phyloP scores from a whole-genome alignment of 2,888 invertebrate species.

The Pseudococcus jackbeardsleyi region DNA sequence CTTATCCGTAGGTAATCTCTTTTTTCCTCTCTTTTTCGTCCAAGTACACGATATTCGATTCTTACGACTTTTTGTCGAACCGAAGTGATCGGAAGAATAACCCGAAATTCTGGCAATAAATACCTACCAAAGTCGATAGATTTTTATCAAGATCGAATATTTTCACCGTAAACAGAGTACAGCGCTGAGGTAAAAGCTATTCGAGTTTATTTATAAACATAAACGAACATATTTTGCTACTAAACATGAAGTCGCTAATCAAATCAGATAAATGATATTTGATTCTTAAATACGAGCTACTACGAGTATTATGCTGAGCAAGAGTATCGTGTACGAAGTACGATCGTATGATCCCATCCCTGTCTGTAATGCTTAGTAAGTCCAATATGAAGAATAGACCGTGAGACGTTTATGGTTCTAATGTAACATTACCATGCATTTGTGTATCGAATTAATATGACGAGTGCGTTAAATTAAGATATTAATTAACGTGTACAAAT shows the following conservation, averaged over 20 bases:
- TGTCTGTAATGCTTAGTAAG: background rate
- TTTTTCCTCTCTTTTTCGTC: background rate
- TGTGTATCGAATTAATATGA: background rate
- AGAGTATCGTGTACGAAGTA: background rate
- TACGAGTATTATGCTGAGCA: background rate
- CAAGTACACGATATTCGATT: conserved; percentile 38
- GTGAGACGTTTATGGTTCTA: background rate
- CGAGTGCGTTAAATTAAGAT: background rate
- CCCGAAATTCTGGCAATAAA: conserved; percentile 59
- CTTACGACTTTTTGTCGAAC: conserved; percentile 28
- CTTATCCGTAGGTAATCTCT: conserved; percentile 57
- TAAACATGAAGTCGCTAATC: background rate
- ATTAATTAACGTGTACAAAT: background rate
- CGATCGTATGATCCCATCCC: background rate
- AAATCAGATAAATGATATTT: conserved; percentile 32
- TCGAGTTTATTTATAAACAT: conserved; percentile 24
- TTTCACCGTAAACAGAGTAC: conserved; percentile 25
- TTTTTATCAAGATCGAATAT: conserved; percentile 57
- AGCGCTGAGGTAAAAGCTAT: background rate
- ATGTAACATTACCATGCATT: background rate
- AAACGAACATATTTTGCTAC: conserved; percentile 27
- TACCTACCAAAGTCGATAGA: conserved; percentile 56
- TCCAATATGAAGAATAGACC: background rate
- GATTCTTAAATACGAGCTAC: background rate
- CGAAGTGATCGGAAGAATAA: conserved; percentile 55